phyloP scores from a whole-genome alignment of 2,888 invertebrate genomes.

The Thymelicus sylvestris region DNA sequence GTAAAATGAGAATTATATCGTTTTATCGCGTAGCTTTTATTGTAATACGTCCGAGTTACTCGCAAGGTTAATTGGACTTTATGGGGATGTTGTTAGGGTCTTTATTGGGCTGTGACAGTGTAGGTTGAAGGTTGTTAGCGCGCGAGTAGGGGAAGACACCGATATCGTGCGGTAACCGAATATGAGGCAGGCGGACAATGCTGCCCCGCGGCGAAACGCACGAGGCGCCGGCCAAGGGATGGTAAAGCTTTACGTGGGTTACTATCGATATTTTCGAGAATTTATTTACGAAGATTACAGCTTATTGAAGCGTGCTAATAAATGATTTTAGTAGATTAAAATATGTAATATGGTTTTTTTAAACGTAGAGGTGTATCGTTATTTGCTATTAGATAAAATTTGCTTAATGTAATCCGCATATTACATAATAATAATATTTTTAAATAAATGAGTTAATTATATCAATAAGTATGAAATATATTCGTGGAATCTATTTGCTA shows the following conservation, averaged over 20 bases:
- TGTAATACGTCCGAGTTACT: background rate
- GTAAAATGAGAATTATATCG: constrained; percentile 80
- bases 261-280: constrained; percentile 41
- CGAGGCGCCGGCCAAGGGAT: constrained; percentile 74
- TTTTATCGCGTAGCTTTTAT: constrained; percentile 49
- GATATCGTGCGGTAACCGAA: constrained; percentile 80
- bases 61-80: constrained; percentile 47
- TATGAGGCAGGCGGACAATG: constrained; percentile 82
- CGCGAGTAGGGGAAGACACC: constrained; percentile 56
- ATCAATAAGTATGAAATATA: no score
- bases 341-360: no score
- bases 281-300: no score
- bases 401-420: no score
- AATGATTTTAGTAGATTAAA: no score
- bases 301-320: no score
- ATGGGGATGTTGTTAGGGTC: constrained; percentile 35
- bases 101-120: constrained; percentile 39
- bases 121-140: constrained; percentile 55
- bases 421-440: no score
- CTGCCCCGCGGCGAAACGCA: constrained; percentile 71
- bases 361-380: no score
- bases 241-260: constrained; percentile 38
- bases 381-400: no score
- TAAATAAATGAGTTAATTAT: no score
- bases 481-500: no score